Conservation (phyloP, 2,888 invertebrate species). For the Mythimna ferrago region DNA sequence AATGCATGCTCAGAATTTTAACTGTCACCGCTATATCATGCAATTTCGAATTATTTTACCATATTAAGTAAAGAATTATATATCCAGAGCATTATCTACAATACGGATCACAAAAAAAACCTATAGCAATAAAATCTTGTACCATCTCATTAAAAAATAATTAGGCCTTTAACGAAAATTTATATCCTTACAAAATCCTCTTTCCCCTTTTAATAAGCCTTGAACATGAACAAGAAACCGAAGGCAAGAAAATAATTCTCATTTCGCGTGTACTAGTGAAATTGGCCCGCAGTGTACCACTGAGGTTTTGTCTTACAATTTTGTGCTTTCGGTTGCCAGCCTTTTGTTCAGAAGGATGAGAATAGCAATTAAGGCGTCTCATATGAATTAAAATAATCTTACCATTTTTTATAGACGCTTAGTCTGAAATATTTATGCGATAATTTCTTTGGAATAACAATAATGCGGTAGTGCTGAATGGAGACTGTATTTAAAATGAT, state of each 20-base stretch:
- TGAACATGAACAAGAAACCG: slow-evolving; percentile 39
- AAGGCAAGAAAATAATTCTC: slow-evolving; percentile 43
- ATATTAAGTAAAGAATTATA: neutral
- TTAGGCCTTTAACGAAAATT: slow-evolving; percentile 35
- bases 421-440: slow-evolving; percentile 20
- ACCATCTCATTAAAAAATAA: slow-evolving; percentile 44
- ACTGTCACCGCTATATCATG: neutral
- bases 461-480: neutral
- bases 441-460: slow-evolving; percentile 26
- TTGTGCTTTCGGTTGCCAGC: slow-evolving; percentile 37
- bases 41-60: neutral
- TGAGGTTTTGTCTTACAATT: slow-evolving; percentile 57
- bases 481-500: neutral
- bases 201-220: slow-evolving; percentile 39
- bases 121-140: slow-evolving; percentile 3
- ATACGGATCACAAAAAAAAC: neutral
- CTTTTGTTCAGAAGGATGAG: slow-evolving; percentile 53
- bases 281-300: slow-evolving; percentile 53
- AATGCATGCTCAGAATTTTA: no score
- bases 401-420: slow-evolving; percentile 38
- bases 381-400: slow-evolving; percentile 63
- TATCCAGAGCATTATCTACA: neutral
- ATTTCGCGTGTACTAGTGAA: slow-evolving; percentile 50
- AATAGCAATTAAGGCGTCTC: slow-evolving; percentile 65
- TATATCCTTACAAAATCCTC: slow-evolving; percentile 29